Base-by-base conservation (phyloP, 2,888 invertebrate species). In the Syrista parreyssii region DNA sequence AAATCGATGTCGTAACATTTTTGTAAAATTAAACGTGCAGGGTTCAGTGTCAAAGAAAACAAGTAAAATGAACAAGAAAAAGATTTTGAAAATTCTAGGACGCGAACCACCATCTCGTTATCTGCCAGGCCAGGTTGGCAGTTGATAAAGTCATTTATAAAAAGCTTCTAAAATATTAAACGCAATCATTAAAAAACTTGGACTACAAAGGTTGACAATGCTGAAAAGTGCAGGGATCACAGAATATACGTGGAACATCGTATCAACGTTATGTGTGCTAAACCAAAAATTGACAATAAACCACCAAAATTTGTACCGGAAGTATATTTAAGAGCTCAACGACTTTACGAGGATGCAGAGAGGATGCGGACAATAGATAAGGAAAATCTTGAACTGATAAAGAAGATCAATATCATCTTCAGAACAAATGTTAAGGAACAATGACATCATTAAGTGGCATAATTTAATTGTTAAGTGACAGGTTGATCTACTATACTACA, bases 341-440 rank as follows among this genome's bases (percentile, higher is more conserved):
- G 86, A 79, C 83, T 93, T 12, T 71, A 78, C 11, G 80, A 82
- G 1, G 92, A 92, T 79, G 87, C 88, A 1, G 87, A 90, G n/a
- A 89, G 93, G 73, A 86, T 94, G 32, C 80, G 79, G 75, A 72
- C 87, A 73, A 90, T 92, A 76, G 93, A 94, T 85, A 92, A 88
- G 84, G 92, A 94, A 73, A 95, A 95, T 87, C 93, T 94, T 84
- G 92, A 93, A 23, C 86, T 95, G 12, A 85, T 95, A 12, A 93
- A 93, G 85, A 92, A 91, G 78, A 93, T 95, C 79, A 94, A 94
- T 83, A 82, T 90, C 32, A 94, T 95, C 82, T 32, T 31, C 71
- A 40, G 40, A 40, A 40, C 40, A 40, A 40, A 40, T 0, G 40
- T 40, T 40, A 40, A 4, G 1, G 40, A 40, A 6, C 40, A 40